These are phyloP conservation scores for Anoplophora glabripennis DNA, from an alignment of 1,140 invertebrate species.

Conservation along the genomic window DNA sequence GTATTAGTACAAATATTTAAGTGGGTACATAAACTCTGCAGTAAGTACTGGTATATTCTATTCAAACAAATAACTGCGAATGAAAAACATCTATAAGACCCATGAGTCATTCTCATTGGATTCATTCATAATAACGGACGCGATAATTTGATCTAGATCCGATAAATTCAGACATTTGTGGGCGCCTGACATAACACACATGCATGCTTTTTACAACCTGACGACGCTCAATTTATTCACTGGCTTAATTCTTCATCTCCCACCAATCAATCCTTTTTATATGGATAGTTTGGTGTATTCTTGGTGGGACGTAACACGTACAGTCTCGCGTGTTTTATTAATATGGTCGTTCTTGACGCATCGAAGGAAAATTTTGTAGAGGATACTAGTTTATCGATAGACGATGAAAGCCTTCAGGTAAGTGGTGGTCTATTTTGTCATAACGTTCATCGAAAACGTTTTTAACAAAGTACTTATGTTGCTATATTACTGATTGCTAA, in stretches of 20 bases:
- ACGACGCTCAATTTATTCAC: neutral
- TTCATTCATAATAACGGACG: too few relatives aligned
- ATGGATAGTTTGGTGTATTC: neutral
- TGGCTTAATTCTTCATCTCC: constrained; percentile 13
- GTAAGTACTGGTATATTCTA: too few relatives aligned
- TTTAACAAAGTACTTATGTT: neutral
- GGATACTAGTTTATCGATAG: neutral
- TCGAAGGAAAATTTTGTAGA: constrained; percentile 16
- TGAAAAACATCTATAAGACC: too few relatives aligned
- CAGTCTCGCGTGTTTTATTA: constrained; percentile 9
- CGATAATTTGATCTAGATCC: too few relatives aligned
- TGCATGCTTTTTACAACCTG: neutral
- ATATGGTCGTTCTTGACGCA: constrained; percentile 18
- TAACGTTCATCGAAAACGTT: neutral
- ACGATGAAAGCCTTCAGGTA: neutral
- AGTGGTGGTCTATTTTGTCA: neutral
- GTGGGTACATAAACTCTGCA: too few relatives aligned
- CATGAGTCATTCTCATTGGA: too few relatives aligned
- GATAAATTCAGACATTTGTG: neutral
- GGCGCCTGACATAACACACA: neutral
- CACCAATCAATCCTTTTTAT: constrained; percentile 11
- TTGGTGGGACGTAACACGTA: neutral
- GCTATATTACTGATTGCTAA: neutral
- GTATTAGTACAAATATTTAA: too few relatives aligned
- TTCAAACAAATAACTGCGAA: too few relatives aligned